Base-by-base conservation (phyloP, 2,888 invertebrate species). In the Acronicta leporina region DNA sequence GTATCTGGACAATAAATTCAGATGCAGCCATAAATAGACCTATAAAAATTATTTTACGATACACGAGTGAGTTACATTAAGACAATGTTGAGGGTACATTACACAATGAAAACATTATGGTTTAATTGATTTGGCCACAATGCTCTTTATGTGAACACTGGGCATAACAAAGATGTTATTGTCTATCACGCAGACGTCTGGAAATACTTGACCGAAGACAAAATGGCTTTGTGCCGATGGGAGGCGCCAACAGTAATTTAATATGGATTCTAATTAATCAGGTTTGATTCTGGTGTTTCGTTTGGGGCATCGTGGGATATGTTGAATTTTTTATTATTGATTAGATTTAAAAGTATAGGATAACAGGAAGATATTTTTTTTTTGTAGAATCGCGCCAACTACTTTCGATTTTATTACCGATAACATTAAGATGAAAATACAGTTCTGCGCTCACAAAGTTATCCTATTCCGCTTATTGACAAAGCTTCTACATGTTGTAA, bases 151-250 rank as follows among this genome's bases (percentile, higher is more conserved):
- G 56, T 68, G 69, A 69, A 68, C 44, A 55, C 70, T 63, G 63
- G 27, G 14, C 43, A 87, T 92, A 81, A 94, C 92, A 94, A 92
- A 88, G 92, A 90, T 90, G 87, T 87, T 87, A 92, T 93, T 94
- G 93, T 94, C 92, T 93, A 92, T 69, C 69, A 68, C 87, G 80
- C 92, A 92, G 92, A 92, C 92, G 94, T 92, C 93, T 94, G 93
- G 88, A 87, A 91, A 92, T 92, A 93, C 93, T 93, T 90, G 92
- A 92, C 87, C 89, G 78, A 90, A 93, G 93, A 94, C 94, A 94
- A 94, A 94, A 94, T 94, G 93, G 82, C 94, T 94, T 94, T 94
- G 93, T 94, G 87, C 86, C 86, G 85, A 86, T 85, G 86, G 85
- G 82, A 92, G 94, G 94, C 94, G 94, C 94, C 94, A 92, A 87